phyloP scores from a whole-genome alignment of 30 jellyfish, hydroid and myxozoan species.

The Hydractinia symbiolongicarpus region DNA sequence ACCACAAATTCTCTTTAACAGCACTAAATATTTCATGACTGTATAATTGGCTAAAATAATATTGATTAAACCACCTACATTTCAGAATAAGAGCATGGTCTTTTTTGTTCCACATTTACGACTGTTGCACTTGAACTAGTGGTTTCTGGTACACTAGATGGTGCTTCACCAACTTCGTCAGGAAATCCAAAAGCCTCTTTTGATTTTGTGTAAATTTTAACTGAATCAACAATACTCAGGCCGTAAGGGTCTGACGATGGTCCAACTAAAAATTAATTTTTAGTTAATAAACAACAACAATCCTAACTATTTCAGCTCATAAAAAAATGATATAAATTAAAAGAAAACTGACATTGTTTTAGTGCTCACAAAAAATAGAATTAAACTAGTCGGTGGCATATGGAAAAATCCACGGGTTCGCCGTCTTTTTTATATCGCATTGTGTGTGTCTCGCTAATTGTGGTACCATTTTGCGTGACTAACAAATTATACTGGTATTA shows the following conservation, averaged over 20 bases:
- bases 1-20: background rate
- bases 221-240: slow-evolving; percentile 75
- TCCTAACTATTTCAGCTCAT: background rate
- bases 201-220: slow-evolving; percentile 64
- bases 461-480: too few relatives aligned
- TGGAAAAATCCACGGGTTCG: too few relatives aligned
- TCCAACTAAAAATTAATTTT: slow-evolving; percentile 51
- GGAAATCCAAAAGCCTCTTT: slow-evolving; percentile 73
- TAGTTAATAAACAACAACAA: background rate
- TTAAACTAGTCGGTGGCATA: background rate
- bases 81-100: slow-evolving; percentile 31
- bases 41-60: background rate
- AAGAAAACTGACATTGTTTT: background rate
- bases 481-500: too few relatives aligned
- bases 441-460: too few relatives aligned
- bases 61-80: background rate
- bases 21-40: background rate
- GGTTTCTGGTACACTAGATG: slow-evolving; percentile 2
- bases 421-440: too few relatives aligned
- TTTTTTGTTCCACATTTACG: background rate
- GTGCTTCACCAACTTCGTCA: slow-evolving; percentile 34
- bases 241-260: slow-evolving; percentile 96
- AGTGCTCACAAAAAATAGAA: background rate
- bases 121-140: background rate
- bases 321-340: background rate